Evolutionary conservation across 2,797 vertebrate genomes (phyloP).

Genomic region (Periparus ater): DNA sequence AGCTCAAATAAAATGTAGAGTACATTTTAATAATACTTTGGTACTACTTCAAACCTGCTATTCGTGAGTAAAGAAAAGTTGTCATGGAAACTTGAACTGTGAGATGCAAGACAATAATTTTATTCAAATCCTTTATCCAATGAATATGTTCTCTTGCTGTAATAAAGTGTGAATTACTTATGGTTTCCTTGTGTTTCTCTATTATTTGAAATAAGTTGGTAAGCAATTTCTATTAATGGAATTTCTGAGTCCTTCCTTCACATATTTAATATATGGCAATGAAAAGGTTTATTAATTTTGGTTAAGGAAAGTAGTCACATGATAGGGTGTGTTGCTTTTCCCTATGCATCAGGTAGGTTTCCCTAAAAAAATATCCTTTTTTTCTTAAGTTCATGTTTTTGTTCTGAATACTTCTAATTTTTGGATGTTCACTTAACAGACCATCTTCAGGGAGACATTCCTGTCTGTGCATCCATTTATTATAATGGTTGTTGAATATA

Average conservation of each 20-base stretch:
- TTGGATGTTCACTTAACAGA: background rate
- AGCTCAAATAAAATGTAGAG: background rate
- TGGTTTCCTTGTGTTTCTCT: background rate
- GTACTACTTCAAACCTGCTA: background rate
- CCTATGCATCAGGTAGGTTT: background rate
- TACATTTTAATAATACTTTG: conserved; percentile 34
- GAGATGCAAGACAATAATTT: conserved; percentile 32
- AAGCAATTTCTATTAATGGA: conserved; percentile 3
- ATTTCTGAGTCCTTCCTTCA: background rate
- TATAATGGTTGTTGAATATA: background rate
- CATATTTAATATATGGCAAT: background rate
- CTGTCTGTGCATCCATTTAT: background rate
- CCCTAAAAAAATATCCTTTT: background rate
- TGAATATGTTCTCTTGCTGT: background rate
- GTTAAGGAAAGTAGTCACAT: background rate
- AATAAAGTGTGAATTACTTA: background rate
- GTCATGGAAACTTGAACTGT: conserved; percentile 56
- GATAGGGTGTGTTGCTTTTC: background rate
- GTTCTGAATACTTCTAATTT: background rate
- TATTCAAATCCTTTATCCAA: conserved; percentile 25
- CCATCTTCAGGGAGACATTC: background rate
- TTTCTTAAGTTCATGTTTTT: background rate
- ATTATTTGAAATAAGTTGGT: background rate
- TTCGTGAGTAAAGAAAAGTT: conserved; percentile 47
- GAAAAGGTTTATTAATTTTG: background rate